Evolutionary conservation across 2,113 vertebrate species (phyloP).

Genomic region (Fulmarus glacialis): DNA sequence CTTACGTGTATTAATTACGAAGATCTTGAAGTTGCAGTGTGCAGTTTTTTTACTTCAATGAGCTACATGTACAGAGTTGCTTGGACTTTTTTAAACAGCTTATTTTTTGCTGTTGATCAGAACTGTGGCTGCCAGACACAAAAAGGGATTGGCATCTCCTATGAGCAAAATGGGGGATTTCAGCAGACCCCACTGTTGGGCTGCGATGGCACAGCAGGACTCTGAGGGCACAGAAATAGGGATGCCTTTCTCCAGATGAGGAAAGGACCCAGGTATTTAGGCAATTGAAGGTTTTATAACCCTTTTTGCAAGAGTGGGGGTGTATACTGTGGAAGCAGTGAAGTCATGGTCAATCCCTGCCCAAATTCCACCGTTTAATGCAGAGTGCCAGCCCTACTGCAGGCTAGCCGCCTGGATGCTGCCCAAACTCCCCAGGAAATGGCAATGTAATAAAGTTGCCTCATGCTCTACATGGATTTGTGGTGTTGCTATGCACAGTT

Average conservation of each 20-base stretch:
- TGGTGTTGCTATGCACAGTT: neutral
- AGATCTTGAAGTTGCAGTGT: neutral
- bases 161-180: neutral
- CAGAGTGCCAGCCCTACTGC: neutral
- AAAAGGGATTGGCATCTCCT: neutral
- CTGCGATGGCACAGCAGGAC: neutral
- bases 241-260: neutral
- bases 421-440: neutral
- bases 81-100: neutral
- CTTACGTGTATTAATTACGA: conserved; percentile 7
- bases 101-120: neutral
- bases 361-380: fast-evolving
- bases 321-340: neutral
- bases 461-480: neutral
- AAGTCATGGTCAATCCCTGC: neutral
- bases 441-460: neutral
- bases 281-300: neutral
- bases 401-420: neutral
- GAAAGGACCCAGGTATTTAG: neutral
- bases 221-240: neutral
- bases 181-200: neutral
- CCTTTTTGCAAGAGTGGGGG: neutral
- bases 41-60: neutral
- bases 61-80: neutral
- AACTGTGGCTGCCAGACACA: neutral